Evolutionary conservation across 2,888 invertebrate species (phyloP).

Genomic region (Zygogramma bicolorata): DNA sequence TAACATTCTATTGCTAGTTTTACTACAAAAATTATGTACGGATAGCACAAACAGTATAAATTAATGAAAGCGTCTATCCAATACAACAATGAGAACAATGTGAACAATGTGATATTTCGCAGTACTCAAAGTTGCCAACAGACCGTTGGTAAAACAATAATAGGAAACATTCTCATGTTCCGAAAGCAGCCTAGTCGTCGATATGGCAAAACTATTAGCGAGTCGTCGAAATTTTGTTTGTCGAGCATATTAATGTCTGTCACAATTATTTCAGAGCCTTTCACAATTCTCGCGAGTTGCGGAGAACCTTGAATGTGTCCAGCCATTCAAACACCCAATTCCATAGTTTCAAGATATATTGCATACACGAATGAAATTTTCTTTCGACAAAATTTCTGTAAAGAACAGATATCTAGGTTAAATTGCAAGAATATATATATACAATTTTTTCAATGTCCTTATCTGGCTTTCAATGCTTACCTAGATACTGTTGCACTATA

Average conservation of each 20-base stretch:
- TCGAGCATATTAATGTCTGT: conserved; percentile 16
- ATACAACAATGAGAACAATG: background rate
- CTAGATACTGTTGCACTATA: conserved; percentile 8
- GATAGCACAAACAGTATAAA: no score
- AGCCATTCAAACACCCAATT: conserved; percentile 17
- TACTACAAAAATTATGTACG: no score
- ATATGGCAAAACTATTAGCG: conserved; percentile 1
- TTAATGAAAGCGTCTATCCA: no score
- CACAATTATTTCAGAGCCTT: conserved; percentile 17
- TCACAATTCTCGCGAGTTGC: conserved; percentile 5
- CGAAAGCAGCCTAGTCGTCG: background rate
- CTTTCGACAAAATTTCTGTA: conserved; percentile 16
- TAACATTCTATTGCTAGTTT: no score
- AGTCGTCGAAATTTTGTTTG: conserved; percentile 12
- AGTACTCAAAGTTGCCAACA: background rate
- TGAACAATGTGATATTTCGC: background rate
- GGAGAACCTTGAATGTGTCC: conserved; percentile 19
- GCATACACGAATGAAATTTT: background rate
- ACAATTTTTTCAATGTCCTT: conserved; percentile 18
- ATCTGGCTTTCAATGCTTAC: conserved; percentile 13
- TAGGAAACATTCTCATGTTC: conserved; percentile 4
- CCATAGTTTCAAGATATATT: conserved; percentile 8
- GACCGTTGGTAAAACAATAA: background rate
- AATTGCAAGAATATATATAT: conserved; percentile 16
- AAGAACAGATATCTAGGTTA: conserved; percentile 17